phyloP scores from a whole-genome alignment of 2,888 invertebrate species.

The Stenoptilia bipunctidactyla region DNA sequence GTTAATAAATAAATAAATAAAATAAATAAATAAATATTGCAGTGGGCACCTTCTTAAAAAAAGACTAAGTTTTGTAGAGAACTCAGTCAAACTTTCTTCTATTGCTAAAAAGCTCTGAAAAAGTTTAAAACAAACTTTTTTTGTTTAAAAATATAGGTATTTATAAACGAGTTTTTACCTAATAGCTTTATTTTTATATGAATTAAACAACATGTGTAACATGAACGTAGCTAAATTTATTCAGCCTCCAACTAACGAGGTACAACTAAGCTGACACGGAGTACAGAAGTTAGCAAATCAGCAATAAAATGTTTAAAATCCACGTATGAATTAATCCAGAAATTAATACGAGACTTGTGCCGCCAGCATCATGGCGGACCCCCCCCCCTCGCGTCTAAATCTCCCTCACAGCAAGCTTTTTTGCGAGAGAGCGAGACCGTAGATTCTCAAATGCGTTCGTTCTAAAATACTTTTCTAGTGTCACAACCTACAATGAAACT shows the following conservation, averaged over 20 bases:
- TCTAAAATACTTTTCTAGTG: slow-evolving; percentile 63
- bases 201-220: too few species aligned
- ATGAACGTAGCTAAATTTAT: not conserved
- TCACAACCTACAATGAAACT: slow-evolving; percentile 15
- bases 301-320: slow-evolving; percentile 50
- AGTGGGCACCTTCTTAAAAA: too few species aligned
- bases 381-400: slow-evolving; percentile 35
- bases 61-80: too few species aligned
- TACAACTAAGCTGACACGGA: not conserved
- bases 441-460: slow-evolving; percentile 59
- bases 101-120: too few species aligned
- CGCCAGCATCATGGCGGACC: slow-evolving; percentile 62
- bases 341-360: slow-evolving; percentile 64
- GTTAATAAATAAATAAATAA: too few species aligned
- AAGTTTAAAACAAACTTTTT: too few species aligned
- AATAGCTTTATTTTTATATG: too few species aligned
- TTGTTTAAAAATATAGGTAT: too few species aligned
- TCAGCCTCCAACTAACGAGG: not conserved
- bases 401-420: slow-evolving; percentile 46
- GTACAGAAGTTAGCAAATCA: slow-evolving; percentile 6
- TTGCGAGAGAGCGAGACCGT: slow-evolving; percentile 69
- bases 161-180: too few species aligned
- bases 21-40: too few species aligned
- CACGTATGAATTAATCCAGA: slow-evolving; percentile 54
- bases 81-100: too few species aligned